Base-by-base conservation (phyloP, 2,797 vertebrate genomes). In the Oophaga sylvatica region DNA sequence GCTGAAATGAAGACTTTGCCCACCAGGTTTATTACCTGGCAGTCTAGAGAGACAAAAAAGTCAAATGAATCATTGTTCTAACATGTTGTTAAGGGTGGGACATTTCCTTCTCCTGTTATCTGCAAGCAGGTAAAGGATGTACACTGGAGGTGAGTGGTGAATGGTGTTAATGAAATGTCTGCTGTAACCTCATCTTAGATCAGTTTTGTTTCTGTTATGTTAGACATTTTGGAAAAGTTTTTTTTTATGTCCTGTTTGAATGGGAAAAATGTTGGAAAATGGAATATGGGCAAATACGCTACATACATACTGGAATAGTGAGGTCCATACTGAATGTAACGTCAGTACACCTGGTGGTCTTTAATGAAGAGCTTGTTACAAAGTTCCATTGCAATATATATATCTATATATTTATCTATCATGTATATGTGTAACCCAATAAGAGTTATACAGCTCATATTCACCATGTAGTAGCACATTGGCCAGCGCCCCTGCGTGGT, bases 71-170 rank as follows among this genome's bases (percentile, higher is more conserved):
- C 88, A 89, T 89, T 89, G 88, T 89, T 83, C 57, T 45, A 82
- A 89, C 88, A 83, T 83, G 88, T 81, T 80, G 80, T 79, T 73
- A 89, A 83, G 88, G 88, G 84, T 83, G 88, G 88, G 84, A 86
- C 84, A 53, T 73, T 80, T 87, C 77, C 57, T 79, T 75, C 86
- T 83, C 80, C 88, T 89, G 88, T 89, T 89, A 89, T 89, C 88
- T 86, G 57, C 75, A 48, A 80, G 83, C 81, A 86, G 84, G 88
- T 86, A 80, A 87, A 87, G 80, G 88, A 89, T 89, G 88, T 80
- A 86, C 67, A 71, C 65, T 87, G 84, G 65, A 89, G 80, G 88
- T 56, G 80, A 68, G 62, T 62, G 82, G 62, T 71, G 59, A 62
- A 20, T 53, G 22, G 20, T 17, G 76, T 45, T 79, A 63, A 19